These are phyloP conservation scores for Lochmaea crataegi DNA, from an alignment of 2,888 invertebrate genomes.

Conservation along the genomic window DNA sequence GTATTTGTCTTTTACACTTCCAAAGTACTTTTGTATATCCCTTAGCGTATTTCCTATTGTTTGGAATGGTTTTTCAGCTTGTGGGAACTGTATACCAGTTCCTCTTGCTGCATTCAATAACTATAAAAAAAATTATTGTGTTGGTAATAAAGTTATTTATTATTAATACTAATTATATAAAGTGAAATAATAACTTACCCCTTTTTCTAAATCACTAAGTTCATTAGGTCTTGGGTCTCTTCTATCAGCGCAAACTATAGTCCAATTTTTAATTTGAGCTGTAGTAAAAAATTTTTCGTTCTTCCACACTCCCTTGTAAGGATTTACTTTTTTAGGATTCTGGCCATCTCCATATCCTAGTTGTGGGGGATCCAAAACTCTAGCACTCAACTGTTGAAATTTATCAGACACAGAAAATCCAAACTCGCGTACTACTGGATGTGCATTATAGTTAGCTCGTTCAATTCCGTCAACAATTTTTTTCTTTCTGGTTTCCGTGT, in stretches of 20 bases:
- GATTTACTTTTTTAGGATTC: slow-evolving; percentile 44
- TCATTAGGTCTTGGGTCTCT: slow-evolving; percentile 44
- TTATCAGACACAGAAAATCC: slow-evolving; percentile 79
- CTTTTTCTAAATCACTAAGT: slow-evolving; percentile 52
- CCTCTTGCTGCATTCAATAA: slow-evolving; percentile 34
- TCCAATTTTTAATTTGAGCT: slow-evolving; percentile 64
- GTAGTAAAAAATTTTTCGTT: slow-evolving; percentile 61
- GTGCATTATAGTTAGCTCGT: slow-evolving; percentile 58
- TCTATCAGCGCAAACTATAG: slow-evolving; percentile 63
- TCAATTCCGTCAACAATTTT: slow-evolving; percentile 75
- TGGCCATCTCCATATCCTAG: slow-evolving; percentile 71
- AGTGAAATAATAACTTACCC: slow-evolving; percentile 54
- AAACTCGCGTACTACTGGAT: slow-evolving; percentile 79
- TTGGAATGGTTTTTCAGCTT: slow-evolving; percentile 40
- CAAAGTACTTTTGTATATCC: slow-evolving; percentile 5
- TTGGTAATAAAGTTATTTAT: background rate
- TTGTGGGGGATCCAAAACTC: slow-evolving; percentile 81
- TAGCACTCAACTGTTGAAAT: slow-evolving; percentile 82
- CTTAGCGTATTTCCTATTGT: slow-evolving; percentile 25
- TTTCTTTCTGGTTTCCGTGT: slow-evolving; percentile 78
- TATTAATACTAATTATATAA: background rate
- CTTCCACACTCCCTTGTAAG: slow-evolving; percentile 66
- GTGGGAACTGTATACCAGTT: slow-evolving; percentile 35
- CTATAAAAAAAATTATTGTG: background rate
- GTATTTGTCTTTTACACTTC: slow-evolving; percentile 52